Conservation (phyloP, 92 coral and sea anemone genomes). For the Epizoanthus fatuus region DNA sequence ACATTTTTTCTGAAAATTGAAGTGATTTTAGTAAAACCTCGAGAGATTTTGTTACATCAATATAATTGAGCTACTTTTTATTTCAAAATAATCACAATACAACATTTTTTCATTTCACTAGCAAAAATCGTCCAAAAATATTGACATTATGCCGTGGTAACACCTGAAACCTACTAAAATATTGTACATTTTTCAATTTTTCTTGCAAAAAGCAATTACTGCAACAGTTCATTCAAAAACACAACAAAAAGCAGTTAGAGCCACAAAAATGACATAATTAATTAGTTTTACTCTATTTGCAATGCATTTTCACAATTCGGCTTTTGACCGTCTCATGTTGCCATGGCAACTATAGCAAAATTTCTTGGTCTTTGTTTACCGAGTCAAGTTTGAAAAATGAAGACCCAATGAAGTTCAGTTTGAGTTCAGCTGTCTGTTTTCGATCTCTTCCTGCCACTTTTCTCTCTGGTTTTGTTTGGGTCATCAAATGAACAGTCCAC, state of each 20-base stretch:
- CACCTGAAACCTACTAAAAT: background rate
- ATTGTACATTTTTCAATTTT: background rate
- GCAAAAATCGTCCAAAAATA: background rate
- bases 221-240: slow-evolving; percentile 20
- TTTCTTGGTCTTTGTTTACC: too few relatives aligned
- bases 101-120: slow-evolving; percentile 6
- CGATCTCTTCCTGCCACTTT: too few relatives aligned
- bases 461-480: too few relatives aligned
- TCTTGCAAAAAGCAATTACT: background rate
- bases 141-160: background rate
- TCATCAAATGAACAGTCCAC: too few relatives aligned
- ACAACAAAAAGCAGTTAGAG: background rate
- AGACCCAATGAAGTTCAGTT: too few relatives aligned
- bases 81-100: slow-evolving; percentile 30
- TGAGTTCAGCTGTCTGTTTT: too few relatives aligned
- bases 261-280: too few relatives aligned
- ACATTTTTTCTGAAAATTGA: slow-evolving; percentile 16
- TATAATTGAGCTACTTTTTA: background rate
- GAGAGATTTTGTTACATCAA: slow-evolving; percentile 14
- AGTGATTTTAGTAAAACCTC: slow-evolving; percentile 24
- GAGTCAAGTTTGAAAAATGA: too few relatives aligned
- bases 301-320: too few relatives aligned
- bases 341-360: too few relatives aligned
- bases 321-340: too few relatives aligned
- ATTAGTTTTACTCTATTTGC: too few relatives aligned